A percentile compares a stretch with the other conserved stretches of the same genome.
phyloP scores from a whole-genome alignment of 92 coral and sea anemone genomes.

The Virgularia gustaviana region DNA sequence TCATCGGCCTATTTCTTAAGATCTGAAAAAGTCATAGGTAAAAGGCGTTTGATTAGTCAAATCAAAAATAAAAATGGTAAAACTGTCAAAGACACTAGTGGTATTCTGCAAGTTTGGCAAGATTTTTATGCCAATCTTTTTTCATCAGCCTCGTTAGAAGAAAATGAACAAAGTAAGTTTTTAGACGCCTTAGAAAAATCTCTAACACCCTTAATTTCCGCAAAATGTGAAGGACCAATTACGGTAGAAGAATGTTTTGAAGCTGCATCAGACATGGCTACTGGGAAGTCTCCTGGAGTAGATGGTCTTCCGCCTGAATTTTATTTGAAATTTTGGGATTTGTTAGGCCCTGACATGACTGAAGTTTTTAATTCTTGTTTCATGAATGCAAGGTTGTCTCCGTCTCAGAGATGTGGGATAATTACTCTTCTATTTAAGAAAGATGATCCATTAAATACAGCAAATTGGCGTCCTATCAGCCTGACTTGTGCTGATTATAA shows the following conservation, averaged over 20 bases:
- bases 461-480: conserved; percentile 61
- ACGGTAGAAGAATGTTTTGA: conserved; percentile 18
- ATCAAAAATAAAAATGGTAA: not conserved
- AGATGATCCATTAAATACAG: conserved; percentile 19
- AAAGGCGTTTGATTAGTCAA: not conserved
- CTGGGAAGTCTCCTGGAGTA: conserved; percentile 45
- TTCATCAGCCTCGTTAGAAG: not conserved
- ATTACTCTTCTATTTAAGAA: conserved; percentile 49
- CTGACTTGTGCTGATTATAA: conserved; percentile 54
- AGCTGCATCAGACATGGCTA: conserved; percentile 43
- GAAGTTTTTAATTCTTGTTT: conserved; percentile 31
- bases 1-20: conserved; percentile 5
- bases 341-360: conserved; percentile 43
- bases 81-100: not conserved
- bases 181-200: not conserved
- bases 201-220: not conserved
- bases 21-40: not conserved
- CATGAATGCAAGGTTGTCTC: not conserved
- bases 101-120: not conserved
- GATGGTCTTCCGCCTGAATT: conserved; percentile 65
- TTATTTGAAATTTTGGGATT: conserved; percentile 47
- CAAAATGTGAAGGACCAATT: conserved; percentile 42
- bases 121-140: conserved; percentile 4
- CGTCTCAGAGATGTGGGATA: conserved; percentile 32
- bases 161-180: not conserved